Base-by-base conservation (phyloP, 1,140 invertebrate genomes). In the Ladona fulva region DNA sequence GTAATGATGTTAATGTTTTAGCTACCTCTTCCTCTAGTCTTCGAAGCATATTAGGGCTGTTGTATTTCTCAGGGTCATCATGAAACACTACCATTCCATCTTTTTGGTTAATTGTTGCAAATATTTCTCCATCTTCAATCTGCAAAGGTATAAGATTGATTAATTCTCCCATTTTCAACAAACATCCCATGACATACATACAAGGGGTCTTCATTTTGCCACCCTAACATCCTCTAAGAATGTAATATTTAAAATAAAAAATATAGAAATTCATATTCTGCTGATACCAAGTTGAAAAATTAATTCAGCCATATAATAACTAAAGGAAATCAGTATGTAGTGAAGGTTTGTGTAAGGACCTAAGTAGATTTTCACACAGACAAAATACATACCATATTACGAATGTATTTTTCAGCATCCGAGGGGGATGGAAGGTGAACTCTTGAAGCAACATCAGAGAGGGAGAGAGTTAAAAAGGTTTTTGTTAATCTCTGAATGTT, bases 51-150 rank as follows among this genome's bases (percentile, higher is more conserved):
- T 89, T 88, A 0, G 94, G 92, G 78, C 93, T 94, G 81, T 97
- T 94, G 83, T 96, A 97, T 84, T 97, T 97, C 84, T 98, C 96
- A 42, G 97, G 96, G 87, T 95, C 95, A 84, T 98, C 96, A 80
- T 95, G 91, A 84, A 99, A 99, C 25, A 96, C 88, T 19, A 99
- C 97, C 97, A 98, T 99, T 14, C 97, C 97, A 87, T 98, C 97
- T 85, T 96, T 97, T 86, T 98, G 95, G 87, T 98, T 98, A 77
- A 99, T 98, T 79, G 94, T 94, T 0, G 97, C 97, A 89, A 93
- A 98, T 80, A 99, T 98, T 88, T 98, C 95, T 76, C 94, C 94
- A 86, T 97, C 95, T 87, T 98, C 95, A 82, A 99, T 99, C 96
- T 98, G 82, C 75, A 85, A 84, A 78, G 76, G 81, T 37, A 5